A percentile compares a stretch with the other conserved stretches of the same genome.
phyloP scores from a whole-genome alignment of 2,113 vertebrate genomes.

The Peromyscus polionotus region DNA sequence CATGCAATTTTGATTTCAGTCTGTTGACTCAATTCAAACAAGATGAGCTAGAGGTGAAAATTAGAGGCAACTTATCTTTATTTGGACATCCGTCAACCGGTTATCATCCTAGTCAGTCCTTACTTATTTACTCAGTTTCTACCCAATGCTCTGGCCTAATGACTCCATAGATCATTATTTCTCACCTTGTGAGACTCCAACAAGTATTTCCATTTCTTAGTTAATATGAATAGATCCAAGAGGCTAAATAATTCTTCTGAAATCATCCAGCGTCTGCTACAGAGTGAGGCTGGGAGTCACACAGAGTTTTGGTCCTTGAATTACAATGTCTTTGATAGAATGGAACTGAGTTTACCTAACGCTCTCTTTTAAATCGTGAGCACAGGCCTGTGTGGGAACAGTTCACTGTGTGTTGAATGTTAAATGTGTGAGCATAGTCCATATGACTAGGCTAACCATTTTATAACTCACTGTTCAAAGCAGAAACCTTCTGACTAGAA shows the following conservation, averaged over 20 bases:
- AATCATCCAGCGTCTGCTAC: not conserved
- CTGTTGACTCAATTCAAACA: not conserved
- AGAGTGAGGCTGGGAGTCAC: not conserved
- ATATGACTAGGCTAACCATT: not conserved
- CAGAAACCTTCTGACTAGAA: not conserved
- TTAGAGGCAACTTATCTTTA: not conserved
- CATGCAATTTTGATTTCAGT: too few relatives aligned
- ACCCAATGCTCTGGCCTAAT: not conserved
- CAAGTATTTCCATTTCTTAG: not conserved
- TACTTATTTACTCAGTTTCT: constrained; percentile 36
- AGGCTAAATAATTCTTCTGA: not conserved
- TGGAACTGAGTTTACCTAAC: not conserved
- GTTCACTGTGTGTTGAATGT: not conserved
- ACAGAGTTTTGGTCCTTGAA: not conserved
- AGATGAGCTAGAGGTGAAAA: not conserved
- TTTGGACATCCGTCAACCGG: not conserved
- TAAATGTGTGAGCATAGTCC: not conserved
- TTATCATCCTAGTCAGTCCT: not conserved
- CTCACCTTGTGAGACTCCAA: not conserved
- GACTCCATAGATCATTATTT: not conserved
- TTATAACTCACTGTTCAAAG: constrained; percentile 6
- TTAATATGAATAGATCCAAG: not conserved
- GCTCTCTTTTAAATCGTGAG: not conserved
- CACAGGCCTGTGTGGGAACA: not conserved
- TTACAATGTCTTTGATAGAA: not conserved